A percentile compares a stretch with the other conserved stretches of the same genome.
Evolutionary conservation across 1,140 invertebrate genomes (phyloP).

Genomic region (Hetaerina americana): DNA sequence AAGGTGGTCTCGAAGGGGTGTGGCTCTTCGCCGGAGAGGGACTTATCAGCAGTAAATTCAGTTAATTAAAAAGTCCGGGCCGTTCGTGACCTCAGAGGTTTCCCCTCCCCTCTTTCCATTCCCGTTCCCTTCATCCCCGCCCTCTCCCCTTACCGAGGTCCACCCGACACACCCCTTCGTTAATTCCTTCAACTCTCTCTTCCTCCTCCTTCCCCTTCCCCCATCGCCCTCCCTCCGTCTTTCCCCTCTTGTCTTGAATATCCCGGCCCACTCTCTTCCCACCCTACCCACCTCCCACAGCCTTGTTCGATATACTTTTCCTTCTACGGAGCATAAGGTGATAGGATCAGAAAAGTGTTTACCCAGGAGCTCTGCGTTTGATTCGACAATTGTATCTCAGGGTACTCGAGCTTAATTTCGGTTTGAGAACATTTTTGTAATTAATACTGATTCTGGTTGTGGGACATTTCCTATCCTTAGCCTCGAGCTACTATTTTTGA

Average conservation of each 20-base stretch:
- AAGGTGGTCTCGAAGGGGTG: neutral
- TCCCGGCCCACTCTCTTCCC: too few species aligned
- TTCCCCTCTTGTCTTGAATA: neutral
- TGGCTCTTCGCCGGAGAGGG: neutral
- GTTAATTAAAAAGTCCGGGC: neutral
- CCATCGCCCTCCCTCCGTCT: neutral
- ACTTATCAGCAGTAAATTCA: neutral
- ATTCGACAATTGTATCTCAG: too few species aligned
- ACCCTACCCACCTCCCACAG: too few species aligned
- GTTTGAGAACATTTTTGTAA: too few species aligned
- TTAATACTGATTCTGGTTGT: too few species aligned
- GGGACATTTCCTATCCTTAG: too few species aligned
- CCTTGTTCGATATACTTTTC: too few species aligned
- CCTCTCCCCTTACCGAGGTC: neutral
- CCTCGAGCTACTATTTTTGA: too few species aligned
- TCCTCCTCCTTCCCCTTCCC: neutral
- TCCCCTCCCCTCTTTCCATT: neutral
- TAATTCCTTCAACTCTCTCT: neutral
- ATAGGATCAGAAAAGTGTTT: too few species aligned
- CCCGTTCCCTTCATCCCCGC: neutral
- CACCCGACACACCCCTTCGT: neutral
- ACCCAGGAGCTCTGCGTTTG: too few species aligned
- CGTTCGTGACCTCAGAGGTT: neutral
- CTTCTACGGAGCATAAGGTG: too few species aligned
- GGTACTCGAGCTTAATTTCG: too few species aligned